Conservation (phyloP, 2,888 invertebrate genomes). For the Tenthredo amoena region DNA sequence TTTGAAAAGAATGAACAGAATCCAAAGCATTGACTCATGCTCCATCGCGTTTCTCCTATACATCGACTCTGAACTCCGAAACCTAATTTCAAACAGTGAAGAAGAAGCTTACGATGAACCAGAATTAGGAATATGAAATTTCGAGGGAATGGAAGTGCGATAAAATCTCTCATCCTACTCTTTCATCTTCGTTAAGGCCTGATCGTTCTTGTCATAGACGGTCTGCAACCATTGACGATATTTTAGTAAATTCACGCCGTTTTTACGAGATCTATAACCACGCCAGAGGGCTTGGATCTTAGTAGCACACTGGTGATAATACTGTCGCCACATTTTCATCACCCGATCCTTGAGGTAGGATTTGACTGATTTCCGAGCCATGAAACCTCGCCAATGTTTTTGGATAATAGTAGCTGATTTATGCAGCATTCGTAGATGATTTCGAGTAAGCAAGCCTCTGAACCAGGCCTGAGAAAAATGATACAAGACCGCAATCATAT, state of each 20-base stretch:
- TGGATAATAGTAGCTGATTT: constrained; percentile 65
- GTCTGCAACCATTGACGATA: constrained; percentile 62
- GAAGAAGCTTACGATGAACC: not conserved
- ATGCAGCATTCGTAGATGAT: constrained; percentile 65
- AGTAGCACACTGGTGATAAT: constrained; percentile 65
- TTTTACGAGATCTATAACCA: constrained; percentile 64
- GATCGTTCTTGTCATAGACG: constrained; percentile 62
- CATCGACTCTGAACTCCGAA: constrained; percentile 59
- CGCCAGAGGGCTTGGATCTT: constrained; percentile 71
- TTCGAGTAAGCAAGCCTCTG: constrained; percentile 67
- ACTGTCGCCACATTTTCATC: constrained; percentile 62
- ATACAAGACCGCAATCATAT: not conserved
- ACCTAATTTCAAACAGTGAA: constrained; percentile 57
- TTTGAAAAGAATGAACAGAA: constrained; percentile 72
- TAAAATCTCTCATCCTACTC: constrained; percentile 51
- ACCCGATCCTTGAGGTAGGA: constrained; percentile 59
- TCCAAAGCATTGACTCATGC: constrained; percentile 67
- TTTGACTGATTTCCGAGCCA: constrained; percentile 56
- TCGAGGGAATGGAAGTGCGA: constrained; percentile 30
- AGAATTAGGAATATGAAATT: not conserved
- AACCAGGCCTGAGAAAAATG: constrained; percentile 66
- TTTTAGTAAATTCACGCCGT: constrained; percentile 57
- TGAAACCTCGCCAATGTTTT: constrained; percentile 67
- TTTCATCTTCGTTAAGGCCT: constrained; percentile 62
- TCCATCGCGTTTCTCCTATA: constrained; percentile 59